Percentiles rank a stretch among this genome's conserved stretches.
Evolutionary conservation across 2,113 vertebrate genomes (phyloP).

Genomic region (Oostethus manadensis): DNA sequence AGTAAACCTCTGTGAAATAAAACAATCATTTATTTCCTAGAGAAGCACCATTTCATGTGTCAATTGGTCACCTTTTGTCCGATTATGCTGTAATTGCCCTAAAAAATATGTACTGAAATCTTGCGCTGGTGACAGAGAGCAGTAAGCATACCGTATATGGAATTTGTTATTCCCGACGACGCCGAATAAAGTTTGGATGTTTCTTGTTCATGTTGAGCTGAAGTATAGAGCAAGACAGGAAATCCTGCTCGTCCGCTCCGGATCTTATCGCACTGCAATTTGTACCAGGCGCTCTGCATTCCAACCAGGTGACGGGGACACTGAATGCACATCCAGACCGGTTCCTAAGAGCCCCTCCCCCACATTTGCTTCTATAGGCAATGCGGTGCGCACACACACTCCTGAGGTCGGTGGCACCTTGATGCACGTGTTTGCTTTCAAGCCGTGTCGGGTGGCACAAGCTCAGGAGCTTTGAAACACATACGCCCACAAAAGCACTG

Average conservation of each 20-base stretch:
- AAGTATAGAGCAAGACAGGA: constrained; percentile 43
- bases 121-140: no score
- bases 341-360: constrained; percentile 29
- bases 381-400: constrained; percentile 11
- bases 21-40: no score
- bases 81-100: no score
- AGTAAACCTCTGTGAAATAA: no score
- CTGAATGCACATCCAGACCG: constrained; percentile 50
- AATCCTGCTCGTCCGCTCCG: constrained; percentile 56
- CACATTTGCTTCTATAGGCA: constrained; percentile 20
- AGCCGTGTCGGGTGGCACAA: constrained; percentile 40
- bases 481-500: constrained; percentile 36
- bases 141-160: no score
- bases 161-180: neutral
- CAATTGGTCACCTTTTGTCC: no score
- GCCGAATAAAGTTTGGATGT: constrained; percentile 3
- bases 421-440: constrained; percentile 26
- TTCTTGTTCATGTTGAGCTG: constrained; percentile 5
- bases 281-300: constrained; percentile 57
- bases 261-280: constrained; percentile 54
- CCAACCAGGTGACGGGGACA: constrained; percentile 64
- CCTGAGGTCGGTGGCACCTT: constrained; percentile 19
- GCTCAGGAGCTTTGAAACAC: constrained; percentile 34
- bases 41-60: no score
- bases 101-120: no score